Conservation (phyloP, 2,797 vertebrate genomes). For the Erethizon dorsatum region DNA sequence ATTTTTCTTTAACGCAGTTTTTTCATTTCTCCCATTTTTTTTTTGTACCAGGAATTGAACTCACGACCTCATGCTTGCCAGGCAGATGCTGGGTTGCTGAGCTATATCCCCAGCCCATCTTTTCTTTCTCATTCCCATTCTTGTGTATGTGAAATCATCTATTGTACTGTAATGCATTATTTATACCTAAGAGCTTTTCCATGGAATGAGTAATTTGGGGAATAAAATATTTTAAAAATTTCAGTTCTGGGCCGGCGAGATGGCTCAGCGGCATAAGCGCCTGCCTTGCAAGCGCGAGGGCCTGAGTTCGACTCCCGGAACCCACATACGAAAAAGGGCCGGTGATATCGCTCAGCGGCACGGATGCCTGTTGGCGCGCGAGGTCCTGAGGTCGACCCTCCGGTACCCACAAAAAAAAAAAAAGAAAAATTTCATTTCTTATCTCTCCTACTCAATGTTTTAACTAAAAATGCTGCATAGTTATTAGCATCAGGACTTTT, state of each 20-base stretch:
- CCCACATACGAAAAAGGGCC: no score
- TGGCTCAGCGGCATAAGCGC: no score
- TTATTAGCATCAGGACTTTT: not conserved
- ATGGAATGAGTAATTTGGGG: conserved; percentile 44
- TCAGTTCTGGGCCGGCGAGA: not conserved
- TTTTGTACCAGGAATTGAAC: no score
- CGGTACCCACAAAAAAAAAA: no score
- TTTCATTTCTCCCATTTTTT: not conserved
- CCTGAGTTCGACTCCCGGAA: no score
- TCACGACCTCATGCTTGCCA: no score
- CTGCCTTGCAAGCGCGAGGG: no score
- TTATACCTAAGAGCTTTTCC: not conserved
- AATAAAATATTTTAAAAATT: conserved; percentile 46
- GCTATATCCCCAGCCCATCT: no score
- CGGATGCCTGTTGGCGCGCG: no score
- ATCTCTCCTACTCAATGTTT: not conserved
- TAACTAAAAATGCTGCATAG: not conserved
- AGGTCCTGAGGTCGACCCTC: no score
- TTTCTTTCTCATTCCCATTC: not conserved
- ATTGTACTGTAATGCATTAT: not conserved
- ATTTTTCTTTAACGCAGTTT: not conserved
- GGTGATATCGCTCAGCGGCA: no score
- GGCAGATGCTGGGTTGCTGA: no score
- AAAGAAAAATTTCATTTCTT: not conserved
- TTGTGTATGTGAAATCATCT: not conserved